A percentile compares a stretch with the other conserved stretches of the same genome.
Conservation (phyloP, 1,140 invertebrate genomes). For the Drosophila jambulina region DNA sequence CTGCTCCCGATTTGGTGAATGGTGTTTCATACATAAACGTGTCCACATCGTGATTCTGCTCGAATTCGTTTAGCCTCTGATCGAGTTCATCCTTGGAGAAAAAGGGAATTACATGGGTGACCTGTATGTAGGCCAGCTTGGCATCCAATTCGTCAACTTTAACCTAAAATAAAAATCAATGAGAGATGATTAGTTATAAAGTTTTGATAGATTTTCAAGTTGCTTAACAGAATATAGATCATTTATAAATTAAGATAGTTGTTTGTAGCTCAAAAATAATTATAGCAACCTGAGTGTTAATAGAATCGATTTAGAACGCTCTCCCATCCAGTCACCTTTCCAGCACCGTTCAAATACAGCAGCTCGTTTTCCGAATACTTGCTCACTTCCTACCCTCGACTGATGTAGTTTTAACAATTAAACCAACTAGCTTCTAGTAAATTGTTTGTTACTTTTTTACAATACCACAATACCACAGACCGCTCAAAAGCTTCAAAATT, state of each 20-base stretch:
- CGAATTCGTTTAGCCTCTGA: conserved; percentile 91
- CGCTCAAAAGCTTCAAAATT: conserved; percentile 49
- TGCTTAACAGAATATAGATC: not conserved
- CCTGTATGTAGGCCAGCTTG: conserved; percentile 95
- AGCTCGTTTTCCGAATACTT: conserved; percentile 1
- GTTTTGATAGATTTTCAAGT: not conserved
- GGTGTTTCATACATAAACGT: conserved; percentile 97
- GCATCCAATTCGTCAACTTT: conserved; percentile 91
- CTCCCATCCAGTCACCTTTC: not conserved
- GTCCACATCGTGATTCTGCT: conserved; percentile 94
- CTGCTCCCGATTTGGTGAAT: conserved; percentile 93
- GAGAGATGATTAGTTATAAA: not conserved
- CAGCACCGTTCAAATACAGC: not conserved
- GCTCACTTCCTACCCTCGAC: conserved; percentile 6
- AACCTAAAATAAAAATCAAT: conserved; percentile 87
- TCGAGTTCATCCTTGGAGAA: conserved; percentile 90
- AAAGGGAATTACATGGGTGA: conserved; percentile 94
- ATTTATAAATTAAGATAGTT: not conserved
- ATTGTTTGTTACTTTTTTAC: conserved; percentile 65
- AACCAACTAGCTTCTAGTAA: conserved; percentile 41
- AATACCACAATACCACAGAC: conserved; percentile 2
- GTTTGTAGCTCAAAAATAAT: not conserved
- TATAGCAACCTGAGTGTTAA: not conserved
- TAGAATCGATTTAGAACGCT: not conserved
- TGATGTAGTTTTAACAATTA: conserved; percentile 3